Evolutionary conservation across 1,140 invertebrate genomes (phyloP).

Genomic region (Amyelois transitella): DNA sequence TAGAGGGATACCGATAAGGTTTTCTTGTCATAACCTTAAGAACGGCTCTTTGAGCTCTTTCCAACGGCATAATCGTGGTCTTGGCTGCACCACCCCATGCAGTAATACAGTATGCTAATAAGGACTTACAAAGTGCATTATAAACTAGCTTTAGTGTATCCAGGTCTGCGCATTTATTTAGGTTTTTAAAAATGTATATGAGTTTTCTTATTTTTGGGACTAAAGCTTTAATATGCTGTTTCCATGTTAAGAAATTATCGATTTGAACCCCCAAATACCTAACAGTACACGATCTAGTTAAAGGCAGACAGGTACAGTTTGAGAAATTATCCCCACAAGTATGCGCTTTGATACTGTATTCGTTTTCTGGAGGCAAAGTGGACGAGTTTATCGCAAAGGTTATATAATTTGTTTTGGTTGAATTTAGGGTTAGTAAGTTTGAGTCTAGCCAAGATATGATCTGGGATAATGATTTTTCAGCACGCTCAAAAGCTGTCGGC

Average conservation of each 20-base stretch:
- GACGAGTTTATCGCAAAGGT: not conserved
- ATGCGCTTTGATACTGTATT: not conserved
- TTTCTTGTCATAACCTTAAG: not conserved
- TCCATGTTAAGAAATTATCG: not conserved
- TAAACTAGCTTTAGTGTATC: not conserved
- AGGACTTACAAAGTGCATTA: not conserved
- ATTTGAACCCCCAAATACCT: not conserved
- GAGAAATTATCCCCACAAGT: not conserved
- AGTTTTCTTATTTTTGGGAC: not conserved
- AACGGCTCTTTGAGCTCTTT: constrained; percentile 4
- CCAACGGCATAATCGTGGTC: not conserved
- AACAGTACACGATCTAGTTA: not conserved
- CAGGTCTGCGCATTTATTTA: not conserved
- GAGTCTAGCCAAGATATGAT: not conserved
- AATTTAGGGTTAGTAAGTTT: not conserved
- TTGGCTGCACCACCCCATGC: constrained; percentile 3
- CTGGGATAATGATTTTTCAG: not conserved
- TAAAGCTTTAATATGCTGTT: not conserved
- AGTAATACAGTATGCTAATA: not conserved
- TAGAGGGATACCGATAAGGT: not conserved
- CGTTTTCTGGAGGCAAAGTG: not conserved
- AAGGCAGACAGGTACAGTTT: not conserved
- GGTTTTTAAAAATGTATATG: constrained; percentile 1
- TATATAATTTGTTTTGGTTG: not conserved
- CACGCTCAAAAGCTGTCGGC: not conserved